These are phyloP conservation scores for Psittacula cyanocephala DNA, from an alignment of 2,113 vertebrate species.

Conservation along the genomic window DNA sequence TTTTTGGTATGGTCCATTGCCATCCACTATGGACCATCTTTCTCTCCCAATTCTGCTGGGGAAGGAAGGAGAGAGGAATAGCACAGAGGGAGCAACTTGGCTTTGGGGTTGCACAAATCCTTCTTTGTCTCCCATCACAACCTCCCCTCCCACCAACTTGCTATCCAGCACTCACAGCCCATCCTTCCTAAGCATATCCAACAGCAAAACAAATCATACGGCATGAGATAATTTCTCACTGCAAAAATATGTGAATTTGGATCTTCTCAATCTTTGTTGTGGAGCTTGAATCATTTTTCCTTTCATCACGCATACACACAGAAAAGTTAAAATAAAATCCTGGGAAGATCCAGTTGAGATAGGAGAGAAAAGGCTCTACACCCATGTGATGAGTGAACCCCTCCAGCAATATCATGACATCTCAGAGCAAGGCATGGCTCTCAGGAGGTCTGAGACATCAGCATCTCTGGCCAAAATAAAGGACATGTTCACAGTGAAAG, in stretches of 20 bases:
- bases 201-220: slow-evolving; percentile 47
- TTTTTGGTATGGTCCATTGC: not conserved
- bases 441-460: not conserved
- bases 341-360: slow-evolving; percentile 54
- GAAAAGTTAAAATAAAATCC: slow-evolving; percentile 49
- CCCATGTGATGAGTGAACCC: slow-evolving; percentile 35
- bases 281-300: slow-evolving; percentile 60
- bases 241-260: slow-evolving; percentile 62
- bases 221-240: slow-evolving; percentile 58
- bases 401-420: not conserved
- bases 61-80: not conserved
- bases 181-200: slow-evolving; percentile 38
- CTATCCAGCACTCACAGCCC: slow-evolving; percentile 27
- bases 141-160: not conserved
- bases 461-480: not conserved
- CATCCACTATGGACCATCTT: not conserved
- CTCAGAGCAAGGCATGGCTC: not conserved
- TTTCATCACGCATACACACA: slow-evolving; percentile 35
- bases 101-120: not conserved
- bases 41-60: not conserved
- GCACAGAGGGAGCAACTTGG: not conserved
- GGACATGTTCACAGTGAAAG: not conserved
- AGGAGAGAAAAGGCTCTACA: slow-evolving; percentile 48
- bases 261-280: slow-evolving; percentile 61
- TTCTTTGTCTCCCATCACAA: not conserved